Conservation (phyloP, 2,888 invertebrate genomes). For the Drosophila mulleri region DNA sequence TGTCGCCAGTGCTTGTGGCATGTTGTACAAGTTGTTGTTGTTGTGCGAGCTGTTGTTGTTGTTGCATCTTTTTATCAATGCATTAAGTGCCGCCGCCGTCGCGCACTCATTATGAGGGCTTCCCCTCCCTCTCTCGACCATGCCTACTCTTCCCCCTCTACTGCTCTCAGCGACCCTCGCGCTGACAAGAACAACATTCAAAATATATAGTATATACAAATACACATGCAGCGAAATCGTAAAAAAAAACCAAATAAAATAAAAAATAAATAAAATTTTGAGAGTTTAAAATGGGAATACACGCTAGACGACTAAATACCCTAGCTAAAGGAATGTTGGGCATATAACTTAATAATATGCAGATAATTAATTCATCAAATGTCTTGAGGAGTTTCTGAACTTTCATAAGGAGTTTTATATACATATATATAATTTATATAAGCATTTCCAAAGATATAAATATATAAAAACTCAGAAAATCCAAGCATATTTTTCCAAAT, state of each 20-base stretch:
- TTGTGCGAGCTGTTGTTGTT: conserved; percentile 33
- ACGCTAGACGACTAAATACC: not conserved
- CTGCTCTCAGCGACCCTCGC: conserved; percentile 10
- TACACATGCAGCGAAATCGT: conserved; percentile 39
- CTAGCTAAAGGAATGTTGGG: not conserved
- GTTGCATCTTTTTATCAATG: conserved; percentile 79
- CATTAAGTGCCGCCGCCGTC: conserved; percentile 60
- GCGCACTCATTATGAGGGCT: conserved; percentile 74
- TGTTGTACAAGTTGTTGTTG: conserved; percentile 44
- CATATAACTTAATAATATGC: not conserved
- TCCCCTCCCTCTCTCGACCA: not conserved
- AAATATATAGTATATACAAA: conserved; percentile 39
- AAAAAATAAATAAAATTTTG: conserved; percentile 28
- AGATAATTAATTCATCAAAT: not conserved
- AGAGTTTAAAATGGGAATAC: not conserved
- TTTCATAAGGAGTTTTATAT: too few species aligned
- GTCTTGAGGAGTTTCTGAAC: not conserved
- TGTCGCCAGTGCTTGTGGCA: conserved; percentile 53
- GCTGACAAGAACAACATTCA: conserved; percentile 47
- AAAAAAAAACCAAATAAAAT: conserved; percentile 31
- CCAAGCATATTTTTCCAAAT: too few species aligned
- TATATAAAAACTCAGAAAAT: too few species aligned
- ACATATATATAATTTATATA: too few species aligned
- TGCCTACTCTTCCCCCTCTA: not conserved
- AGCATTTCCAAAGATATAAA: too few species aligned